A percentile compares a stretch with the other conserved stretches of the same genome.
Conservation (phyloP, 2,888 invertebrate species). For the Tuta absoluta region DNA sequence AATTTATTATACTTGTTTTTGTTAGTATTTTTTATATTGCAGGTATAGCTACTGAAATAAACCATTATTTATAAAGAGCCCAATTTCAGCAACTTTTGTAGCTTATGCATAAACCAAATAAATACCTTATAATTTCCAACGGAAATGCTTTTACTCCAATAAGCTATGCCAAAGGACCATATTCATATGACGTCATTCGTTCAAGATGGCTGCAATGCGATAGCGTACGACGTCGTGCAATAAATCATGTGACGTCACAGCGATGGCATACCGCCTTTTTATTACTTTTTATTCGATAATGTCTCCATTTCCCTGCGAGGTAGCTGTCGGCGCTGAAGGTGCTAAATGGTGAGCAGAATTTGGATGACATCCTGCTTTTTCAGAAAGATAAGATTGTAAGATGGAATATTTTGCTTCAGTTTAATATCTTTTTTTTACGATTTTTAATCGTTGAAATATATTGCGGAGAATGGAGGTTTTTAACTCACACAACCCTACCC, state of each 20-base stretch:
- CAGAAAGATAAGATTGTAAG: too few relatives aligned
- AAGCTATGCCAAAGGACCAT: conserved; percentile 37
- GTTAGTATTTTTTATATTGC: too few relatives aligned
- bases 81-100: too few relatives aligned
- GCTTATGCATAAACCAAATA: too few relatives aligned
- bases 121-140: not conserved
- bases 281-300: conserved; percentile 35
- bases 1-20: too few relatives aligned
- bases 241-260: conserved; percentile 58
- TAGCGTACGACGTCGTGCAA: conserved; percentile 48
- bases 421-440: too few relatives aligned
- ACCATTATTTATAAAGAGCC: too few relatives aligned
- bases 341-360: not conserved
- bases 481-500: too few relatives aligned
- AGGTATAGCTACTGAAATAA: too few relatives aligned
- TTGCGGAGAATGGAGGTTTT: too few relatives aligned
- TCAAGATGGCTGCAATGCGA: conserved; percentile 49
- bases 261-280: conserved; percentile 35
- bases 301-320: conserved; percentile 41
- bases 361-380: not conserved
- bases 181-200: conserved; percentile 35
- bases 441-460: too few relatives aligned
- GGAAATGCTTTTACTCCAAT: not conserved
- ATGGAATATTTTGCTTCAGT: too few relatives aligned
- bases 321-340: not conserved